These are phyloP conservation scores for Gallinago jamesoni DNA, from an alignment of 2,113 vertebrate genomes.

Conservation along the genomic window DNA sequence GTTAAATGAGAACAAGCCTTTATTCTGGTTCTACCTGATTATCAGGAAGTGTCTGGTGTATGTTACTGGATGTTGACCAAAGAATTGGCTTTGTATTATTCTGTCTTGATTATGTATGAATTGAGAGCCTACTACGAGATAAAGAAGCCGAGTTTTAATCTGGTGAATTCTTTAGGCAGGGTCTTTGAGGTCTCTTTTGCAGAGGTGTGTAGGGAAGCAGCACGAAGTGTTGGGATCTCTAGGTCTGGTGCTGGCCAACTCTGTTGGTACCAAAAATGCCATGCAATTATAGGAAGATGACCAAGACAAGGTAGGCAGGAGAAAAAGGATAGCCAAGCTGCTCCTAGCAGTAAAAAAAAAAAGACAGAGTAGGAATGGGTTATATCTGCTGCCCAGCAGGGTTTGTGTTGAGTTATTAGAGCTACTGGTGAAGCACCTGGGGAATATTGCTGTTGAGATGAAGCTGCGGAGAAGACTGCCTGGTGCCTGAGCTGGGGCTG, in stretches of 20 bases:
- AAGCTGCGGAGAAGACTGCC: rapidly evolving
- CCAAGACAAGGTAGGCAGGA: neutral
- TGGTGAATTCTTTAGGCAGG: neutral
- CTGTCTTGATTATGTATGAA: neutral
- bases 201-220: neutral
- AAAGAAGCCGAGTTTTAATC: neutral
- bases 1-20: neutral
- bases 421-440: neutral
- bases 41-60: neutral
- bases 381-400: neutral
- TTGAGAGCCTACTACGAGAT: neutral
- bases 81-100: neutral
- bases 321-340: neutral
- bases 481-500: neutral
- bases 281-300: neutral
- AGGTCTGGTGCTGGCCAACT: neutral
- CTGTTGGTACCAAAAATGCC: neutral
- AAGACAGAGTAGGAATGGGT: neutral
- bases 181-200: neutral
- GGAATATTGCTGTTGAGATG: neutral
- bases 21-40: neutral
- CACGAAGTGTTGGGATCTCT: neutral
- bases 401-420: neutral
- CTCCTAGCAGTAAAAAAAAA: neutral
- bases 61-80: neutral